Percentiles rank a stretch among this genome's conserved stretches.
These are phyloP conservation scores for Drosophila multiciliata DNA, from an alignment of 2,888 invertebrate species.

Conservation along the genomic window DNA sequence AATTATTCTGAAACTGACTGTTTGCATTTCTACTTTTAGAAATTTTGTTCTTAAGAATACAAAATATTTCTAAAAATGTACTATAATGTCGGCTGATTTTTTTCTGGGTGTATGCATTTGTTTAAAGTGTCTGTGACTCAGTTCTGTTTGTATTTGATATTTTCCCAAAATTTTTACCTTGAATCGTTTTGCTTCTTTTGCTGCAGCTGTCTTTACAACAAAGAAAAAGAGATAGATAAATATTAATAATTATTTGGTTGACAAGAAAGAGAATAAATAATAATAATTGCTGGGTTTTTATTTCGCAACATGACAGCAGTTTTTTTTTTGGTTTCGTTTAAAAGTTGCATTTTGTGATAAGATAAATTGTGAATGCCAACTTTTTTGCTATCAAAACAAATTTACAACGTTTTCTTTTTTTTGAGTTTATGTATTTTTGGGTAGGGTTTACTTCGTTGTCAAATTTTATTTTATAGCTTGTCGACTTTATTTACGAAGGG, in stretches of 20 bases:
- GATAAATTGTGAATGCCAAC: conserved; percentile 34
- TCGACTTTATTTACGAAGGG: neutral
- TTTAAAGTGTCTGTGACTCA: neutral
- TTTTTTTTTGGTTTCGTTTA: neutral
- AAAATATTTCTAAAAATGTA: no score
- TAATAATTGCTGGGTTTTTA: neutral
- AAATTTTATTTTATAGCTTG: conserved; percentile 17
- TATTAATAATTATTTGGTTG: neutral
- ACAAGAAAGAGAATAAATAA: conserved; percentile 1
- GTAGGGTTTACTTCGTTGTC: conserved; percentile 15
- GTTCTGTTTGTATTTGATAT: neutral
- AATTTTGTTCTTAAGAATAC: no score
- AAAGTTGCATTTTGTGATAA: conserved; percentile 41
- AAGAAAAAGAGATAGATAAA: neutral
- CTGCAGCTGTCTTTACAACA: conserved; percentile 21
- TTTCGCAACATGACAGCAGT: conserved; percentile 11
- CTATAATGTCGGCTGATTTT: neutral
- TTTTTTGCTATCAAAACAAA: conserved; percentile 16
- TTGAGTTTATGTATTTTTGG: conserved; percentile 1
- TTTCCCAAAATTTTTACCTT: conserved; percentile 24
- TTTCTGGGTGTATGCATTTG: neutral
- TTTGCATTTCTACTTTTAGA: no score
- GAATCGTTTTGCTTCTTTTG: conserved; percentile 19
- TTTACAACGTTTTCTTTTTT: conserved; percentile 6
- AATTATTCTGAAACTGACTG: no score